These are phyloP conservation scores for Alectoris magna DNA, from an alignment of 2,797 vertebrate genomes.

Conservation along the genomic window DNA sequence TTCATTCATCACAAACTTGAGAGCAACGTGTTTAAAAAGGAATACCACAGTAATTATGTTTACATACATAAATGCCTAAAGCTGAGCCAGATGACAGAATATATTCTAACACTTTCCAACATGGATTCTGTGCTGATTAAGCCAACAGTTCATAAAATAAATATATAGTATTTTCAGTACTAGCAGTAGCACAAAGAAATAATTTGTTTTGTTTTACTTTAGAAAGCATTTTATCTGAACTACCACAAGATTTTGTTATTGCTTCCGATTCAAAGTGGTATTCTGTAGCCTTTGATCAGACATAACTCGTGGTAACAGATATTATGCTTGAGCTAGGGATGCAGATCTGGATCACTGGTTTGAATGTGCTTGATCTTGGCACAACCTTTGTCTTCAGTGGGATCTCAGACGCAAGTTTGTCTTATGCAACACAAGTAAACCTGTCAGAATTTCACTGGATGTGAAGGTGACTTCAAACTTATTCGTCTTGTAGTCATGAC, in stretches of 20 bases:
- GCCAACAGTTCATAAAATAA: neutral
- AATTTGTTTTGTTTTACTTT: neutral
- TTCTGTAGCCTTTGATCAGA: neutral
- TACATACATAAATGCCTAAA: slow-evolving; percentile 53
- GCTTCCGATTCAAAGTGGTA: neutral
- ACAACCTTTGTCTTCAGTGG: neutral
- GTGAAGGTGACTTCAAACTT: neutral
- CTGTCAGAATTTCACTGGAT: neutral
- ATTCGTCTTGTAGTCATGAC: neutral
- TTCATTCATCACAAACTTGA: slow-evolving; percentile 23
- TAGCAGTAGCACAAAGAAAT: neutral
- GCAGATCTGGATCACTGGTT: neutral
- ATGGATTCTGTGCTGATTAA: slow-evolving; percentile 29
- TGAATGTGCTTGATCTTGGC: neutral
- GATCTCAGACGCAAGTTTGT: neutral
- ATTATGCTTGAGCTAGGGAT: neutral
- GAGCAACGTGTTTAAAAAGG: neutral
- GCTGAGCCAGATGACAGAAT: slow-evolving; percentile 30
- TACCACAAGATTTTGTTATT: neutral
- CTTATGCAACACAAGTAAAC: neutral
- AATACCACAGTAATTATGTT: slow-evolving; percentile 32
- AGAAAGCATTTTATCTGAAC: neutral
- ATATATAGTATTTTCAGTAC: neutral
- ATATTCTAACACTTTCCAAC: slow-evolving; percentile 26
- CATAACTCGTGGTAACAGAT: neutral